phyloP scores from a whole-genome alignment of 2,113 vertebrate genomes.

The Jaculus jaculus region DNA sequence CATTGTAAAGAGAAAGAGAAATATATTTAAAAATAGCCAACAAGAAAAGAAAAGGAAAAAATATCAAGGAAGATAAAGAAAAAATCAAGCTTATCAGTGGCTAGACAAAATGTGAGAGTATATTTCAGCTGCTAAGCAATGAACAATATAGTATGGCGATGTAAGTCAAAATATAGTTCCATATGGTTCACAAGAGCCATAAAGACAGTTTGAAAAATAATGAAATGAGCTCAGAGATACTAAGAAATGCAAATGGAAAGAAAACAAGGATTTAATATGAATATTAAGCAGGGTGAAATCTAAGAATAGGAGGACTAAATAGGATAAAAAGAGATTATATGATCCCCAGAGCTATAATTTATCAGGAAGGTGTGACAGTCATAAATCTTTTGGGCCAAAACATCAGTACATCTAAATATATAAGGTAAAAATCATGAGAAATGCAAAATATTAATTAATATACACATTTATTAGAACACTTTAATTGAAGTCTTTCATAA shows the following conservation, averaged over 20 bases:
- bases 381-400: constrained; percentile 53
- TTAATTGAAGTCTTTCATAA: constrained; percentile 49
- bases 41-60: neutral
- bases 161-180: neutral
- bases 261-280: constrained; percentile 28
- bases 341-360: constrained; percentile 58
- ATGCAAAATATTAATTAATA: constrained; percentile 42
- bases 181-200: neutral
- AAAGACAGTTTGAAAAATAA: constrained; percentile 39
- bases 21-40: neutral
- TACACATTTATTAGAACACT: neutral
- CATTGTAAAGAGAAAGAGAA: neutral
- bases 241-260: constrained; percentile 61
- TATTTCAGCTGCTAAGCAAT: neutral
- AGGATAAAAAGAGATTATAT: constrained; percentile 50
- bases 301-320: constrained; percentile 42
- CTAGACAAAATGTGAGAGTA: neutral
- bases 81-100: neutral
- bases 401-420: constrained; percentile 15
- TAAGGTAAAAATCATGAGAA: constrained; percentile 22
- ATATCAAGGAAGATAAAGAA: neutral
- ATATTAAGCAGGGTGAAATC: constrained; percentile 51
- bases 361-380: constrained; percentile 50
- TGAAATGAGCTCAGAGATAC: constrained; percentile 20
- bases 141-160: neutral